Base-by-base conservation (phyloP, 2,113 vertebrate species). In the Ceuthmochares aereus region DNA sequence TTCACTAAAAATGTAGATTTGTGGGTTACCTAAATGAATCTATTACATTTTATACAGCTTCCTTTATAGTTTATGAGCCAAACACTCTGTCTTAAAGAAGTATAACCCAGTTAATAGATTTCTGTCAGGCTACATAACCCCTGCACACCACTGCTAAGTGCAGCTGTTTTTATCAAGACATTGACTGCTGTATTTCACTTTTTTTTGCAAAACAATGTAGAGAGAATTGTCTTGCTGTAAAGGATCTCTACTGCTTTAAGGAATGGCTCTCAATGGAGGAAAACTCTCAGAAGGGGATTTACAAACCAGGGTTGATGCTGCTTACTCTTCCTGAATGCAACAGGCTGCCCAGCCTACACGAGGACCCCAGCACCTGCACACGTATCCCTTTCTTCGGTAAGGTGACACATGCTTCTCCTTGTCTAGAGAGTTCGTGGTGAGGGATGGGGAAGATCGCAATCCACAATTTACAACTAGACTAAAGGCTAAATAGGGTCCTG, bases 201-300 rank as follows among this genome's bases (percentile, higher is more conserved):
- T 97, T 95, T 95, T 96, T 93, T 93, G 47, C 96, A 74, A 94
- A 91, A 96, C 84, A 74, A 97, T 97, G 93, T 84, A 99, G 99
- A 96, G 99, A 99, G 88, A 99, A 99, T 97, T 99, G 99, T 96
- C 96, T 99, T 96, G 98, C 99, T 55, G 99, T 99, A 80, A 99
- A 98, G 98, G 99, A 99, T 96, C 98, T 99, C 66, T 99, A 99
- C 98, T 99, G 99, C 96, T 98, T 99, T 93, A 99, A 98, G 94
- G 99, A 99, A 95, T 99, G 99, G 99, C 96, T 98, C 66, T 93
- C 96, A 6, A 96, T 98, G 74, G 98, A 99, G 90, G 98, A 98
- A 88, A 98, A 98, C 78, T 95, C 96, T 60, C 98, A 93, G 91
- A 97, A 95, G 96, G 97, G 97, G 51, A 96, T 98, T 84, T 97